phyloP scores from a whole-genome alignment of 2,888 invertebrate genomes.

The Neoascia interrupta region DNA sequence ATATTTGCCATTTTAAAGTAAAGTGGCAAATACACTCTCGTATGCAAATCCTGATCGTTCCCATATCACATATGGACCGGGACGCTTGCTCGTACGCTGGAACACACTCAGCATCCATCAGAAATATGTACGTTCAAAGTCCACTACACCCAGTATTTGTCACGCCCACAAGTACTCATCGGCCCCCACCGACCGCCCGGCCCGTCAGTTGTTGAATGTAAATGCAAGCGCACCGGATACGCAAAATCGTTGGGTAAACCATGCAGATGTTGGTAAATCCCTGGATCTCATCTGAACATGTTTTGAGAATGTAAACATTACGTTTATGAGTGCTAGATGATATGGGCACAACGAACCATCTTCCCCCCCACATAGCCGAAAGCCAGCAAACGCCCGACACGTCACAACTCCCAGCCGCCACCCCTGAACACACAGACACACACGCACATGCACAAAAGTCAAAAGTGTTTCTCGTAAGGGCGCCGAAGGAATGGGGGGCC shows the following conservation, averaged over 20 bases:
- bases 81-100: not conserved
- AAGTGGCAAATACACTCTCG: conserved; percentile 62
- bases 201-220: conserved; percentile 59
- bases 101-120: conserved; percentile 2
- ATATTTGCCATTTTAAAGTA: conserved; percentile 61
- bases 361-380: not conserved
- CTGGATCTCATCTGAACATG: conserved; percentile 62
- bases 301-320: conserved; percentile 69
- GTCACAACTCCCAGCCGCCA: not conserved
- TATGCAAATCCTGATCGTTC: conserved; percentile 59
- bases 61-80: conserved; percentile 8
- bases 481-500: not conserved
- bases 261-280: conserved; percentile 63
- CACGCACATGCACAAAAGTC: not conserved
- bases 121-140: conserved; percentile 22
- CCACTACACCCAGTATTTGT: conserved; percentile 53
- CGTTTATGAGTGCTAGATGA: conserved; percentile 66
- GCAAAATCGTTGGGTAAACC: conserved; percentile 62
- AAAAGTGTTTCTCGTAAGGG: no score
- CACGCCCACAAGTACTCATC: conserved; percentile 39
- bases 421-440: not conserved
- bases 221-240: conserved; percentile 54
- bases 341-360: conserved; percentile 50
- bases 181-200: conserved; percentile 27
- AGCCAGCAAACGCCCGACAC: conserved; percentile 5